Conservation (phyloP, 1,140 invertebrate genomes). For the Diorhabda sublineata region DNA sequence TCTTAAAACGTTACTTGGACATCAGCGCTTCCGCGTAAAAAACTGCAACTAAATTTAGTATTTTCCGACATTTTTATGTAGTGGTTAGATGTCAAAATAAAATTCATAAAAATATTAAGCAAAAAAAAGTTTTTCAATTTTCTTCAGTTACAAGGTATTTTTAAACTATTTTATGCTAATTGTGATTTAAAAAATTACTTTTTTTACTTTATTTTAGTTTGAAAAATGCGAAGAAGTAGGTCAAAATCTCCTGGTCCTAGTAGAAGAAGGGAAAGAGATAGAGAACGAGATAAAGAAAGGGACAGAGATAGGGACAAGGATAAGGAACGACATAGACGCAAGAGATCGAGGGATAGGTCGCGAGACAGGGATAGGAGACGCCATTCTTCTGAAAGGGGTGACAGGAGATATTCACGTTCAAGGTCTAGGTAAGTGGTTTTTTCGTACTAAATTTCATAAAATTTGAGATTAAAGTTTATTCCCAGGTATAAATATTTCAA, state of each 20-base stretch:
- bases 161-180: background rate
- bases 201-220: constrained; percentile 22
- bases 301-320: constrained; percentile 53
- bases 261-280: constrained; percentile 40
- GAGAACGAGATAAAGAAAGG: constrained; percentile 44
- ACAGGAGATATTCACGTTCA: constrained; percentile 51
- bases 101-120: constrained; percentile 28
- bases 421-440: constrained; percentile 36
- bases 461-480: too few relatives aligned
- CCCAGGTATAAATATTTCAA: too few relatives aligned
- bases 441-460: too few relatives aligned
- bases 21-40: constrained; percentile 44
- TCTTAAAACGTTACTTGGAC: constrained; percentile 22
- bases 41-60: constrained; percentile 42
- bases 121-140: constrained; percentile 30
- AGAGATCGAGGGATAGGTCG: constrained; percentile 55
- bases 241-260: constrained; percentile 41
- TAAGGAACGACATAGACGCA: constrained; percentile 51
- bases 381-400: constrained; percentile 48
- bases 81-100: constrained; percentile 37
- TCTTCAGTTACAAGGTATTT: background rate
- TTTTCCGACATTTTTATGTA: constrained; percentile 40
- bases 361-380: constrained; percentile 47
- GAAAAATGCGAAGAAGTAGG: constrained; percentile 43
- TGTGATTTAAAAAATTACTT: constrained; percentile 14